phyloP scores from a whole-genome alignment of 30 jellyfish, hydroid and myxozoan genomes.

The Clytia hemisphaerica region DNA sequence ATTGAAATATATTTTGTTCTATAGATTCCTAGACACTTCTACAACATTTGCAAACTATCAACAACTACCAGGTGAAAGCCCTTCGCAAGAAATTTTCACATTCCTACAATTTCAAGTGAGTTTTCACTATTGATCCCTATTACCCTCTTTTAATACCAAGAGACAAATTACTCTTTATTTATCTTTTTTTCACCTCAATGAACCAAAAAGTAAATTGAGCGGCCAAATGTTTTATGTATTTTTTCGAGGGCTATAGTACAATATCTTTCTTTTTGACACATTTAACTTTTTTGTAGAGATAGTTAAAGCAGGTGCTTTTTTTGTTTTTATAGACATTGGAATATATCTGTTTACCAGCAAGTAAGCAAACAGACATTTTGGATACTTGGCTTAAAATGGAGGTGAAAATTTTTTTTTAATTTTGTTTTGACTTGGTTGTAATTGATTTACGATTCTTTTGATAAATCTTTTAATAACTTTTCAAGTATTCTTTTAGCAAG shows the following conservation, averaged over 20 bases:
- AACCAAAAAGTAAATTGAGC: too few species aligned
- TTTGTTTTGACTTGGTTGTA: background rate
- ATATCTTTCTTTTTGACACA: too few species aligned
- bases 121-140: background rate
- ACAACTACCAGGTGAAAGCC: background rate
- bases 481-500: too few species aligned
- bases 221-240: too few species aligned
- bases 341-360: constrained; percentile 3
- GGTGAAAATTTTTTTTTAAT: background rate
- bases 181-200: too few species aligned
- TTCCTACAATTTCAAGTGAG: constrained; percentile 10
- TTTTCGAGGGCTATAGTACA: too few species aligned
- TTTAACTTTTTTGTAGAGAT: too few species aligned
- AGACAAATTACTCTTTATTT: background rate
- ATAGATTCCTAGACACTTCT: constrained; percentile 5
- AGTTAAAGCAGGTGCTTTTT: background rate
- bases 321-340: constrained; percentile 1
- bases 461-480: background rate
- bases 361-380: background rate
- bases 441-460: background rate
- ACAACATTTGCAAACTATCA: background rate
- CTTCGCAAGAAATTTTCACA: background rate
- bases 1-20: background rate
- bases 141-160: background rate
- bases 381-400: background rate